Conservation (phyloP, 2,888 invertebrate species). For the Heliconius cydno region DNA sequence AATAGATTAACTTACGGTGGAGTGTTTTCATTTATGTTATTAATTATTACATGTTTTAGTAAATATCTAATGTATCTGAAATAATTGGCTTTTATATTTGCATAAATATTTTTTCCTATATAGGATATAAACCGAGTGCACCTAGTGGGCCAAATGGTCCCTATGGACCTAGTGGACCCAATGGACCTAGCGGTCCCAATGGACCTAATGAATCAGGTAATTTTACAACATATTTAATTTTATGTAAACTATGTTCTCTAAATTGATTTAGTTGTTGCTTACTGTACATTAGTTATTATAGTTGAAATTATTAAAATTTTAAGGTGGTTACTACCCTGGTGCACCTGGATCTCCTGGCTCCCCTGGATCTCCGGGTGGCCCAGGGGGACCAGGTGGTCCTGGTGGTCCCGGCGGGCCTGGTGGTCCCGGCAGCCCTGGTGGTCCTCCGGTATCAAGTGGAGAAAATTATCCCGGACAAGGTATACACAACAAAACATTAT, state of each 20-base stretch:
- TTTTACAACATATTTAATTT: not conserved
- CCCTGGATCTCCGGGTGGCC: slow-evolving; percentile 43
- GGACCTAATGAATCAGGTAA: slow-evolving; percentile 15
- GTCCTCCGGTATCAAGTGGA: slow-evolving; percentile 16
- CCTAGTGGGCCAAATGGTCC: slow-evolving; percentile 4
- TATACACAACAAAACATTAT: not conserved
- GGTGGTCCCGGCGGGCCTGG: slow-evolving; percentile 49
- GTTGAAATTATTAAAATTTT: not conserved
- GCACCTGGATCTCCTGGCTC: slow-evolving; percentile 41
- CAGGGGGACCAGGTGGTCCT: slow-evolving; percentile 48
- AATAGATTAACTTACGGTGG: too few relatives aligned
- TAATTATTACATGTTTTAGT: too few relatives aligned
- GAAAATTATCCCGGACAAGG: slow-evolving; percentile 39
- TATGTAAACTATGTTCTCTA: not conserved
- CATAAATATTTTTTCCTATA: not conserved
- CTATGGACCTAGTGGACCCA: slow-evolving; percentile 23
- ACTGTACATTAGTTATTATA: not conserved
- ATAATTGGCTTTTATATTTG: too few relatives aligned
- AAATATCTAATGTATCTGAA: too few relatives aligned
- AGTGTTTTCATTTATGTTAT: too few relatives aligned
- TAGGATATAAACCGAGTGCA: not conserved
- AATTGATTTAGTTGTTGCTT: not conserved
- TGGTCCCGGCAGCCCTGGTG: slow-evolving; percentile 39
- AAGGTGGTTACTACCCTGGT: slow-evolving; percentile 22
- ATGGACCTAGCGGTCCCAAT: not conserved